These are phyloP conservation scores for Mactromeris polynyma DNA, from an alignment of 2,888 invertebrate species.

Conservation along the genomic window DNA sequence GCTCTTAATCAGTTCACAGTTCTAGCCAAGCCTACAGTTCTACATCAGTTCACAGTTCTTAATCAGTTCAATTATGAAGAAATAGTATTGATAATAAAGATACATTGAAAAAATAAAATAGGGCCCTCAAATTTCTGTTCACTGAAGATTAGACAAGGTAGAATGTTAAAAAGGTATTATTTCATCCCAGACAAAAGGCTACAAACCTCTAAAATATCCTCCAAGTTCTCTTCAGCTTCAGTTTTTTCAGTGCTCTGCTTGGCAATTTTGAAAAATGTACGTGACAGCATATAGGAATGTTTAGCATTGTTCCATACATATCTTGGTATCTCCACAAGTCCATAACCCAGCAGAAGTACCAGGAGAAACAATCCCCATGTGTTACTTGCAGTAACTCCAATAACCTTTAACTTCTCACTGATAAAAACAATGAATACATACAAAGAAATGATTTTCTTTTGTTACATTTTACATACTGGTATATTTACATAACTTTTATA, in stretches of 20 bases:
- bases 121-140: too few species aligned
- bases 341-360: constrained; percentile 96
- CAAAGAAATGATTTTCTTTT: too few species aligned
- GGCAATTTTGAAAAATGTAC: constrained; percentile 97
- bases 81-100: too few species aligned
- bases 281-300: constrained; percentile 93
- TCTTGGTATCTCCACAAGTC: constrained; percentile 96
- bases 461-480: too few species aligned
- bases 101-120: too few species aligned
- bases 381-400: constrained; percentile 99
- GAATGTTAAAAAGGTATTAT: too few species aligned
- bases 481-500: too few species aligned
- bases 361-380: constrained; percentile 99
- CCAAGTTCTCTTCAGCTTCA: constrained; percentile 98
- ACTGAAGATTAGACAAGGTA: too few species aligned
- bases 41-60: too few species aligned
- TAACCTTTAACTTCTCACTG: constrained; percentile 96
- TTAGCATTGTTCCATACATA: constrained; percentile 96
- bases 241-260: constrained; percentile 97
- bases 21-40: too few species aligned
- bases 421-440: constrained; percentile 20
- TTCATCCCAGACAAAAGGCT: not conserved
- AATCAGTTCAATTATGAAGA: too few species aligned
- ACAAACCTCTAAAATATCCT: constrained; percentile 96
- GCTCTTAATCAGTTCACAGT: too few species aligned